phyloP scores from a whole-genome alignment of 2,113 vertebrate species.

The Macaca mulatta region DNA sequence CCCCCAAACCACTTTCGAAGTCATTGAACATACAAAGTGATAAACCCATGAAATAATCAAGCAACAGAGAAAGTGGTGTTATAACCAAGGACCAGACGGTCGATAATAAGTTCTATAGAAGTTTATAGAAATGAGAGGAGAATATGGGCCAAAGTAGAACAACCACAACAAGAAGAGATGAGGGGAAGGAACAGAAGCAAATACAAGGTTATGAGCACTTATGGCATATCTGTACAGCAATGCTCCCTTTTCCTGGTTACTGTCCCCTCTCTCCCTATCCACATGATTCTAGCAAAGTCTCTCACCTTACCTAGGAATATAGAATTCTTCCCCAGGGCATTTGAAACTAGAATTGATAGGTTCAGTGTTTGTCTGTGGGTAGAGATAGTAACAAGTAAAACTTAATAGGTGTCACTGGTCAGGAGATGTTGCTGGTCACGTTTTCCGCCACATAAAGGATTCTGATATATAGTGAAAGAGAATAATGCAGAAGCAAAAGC shows the following conservation, averaged over 20 bases:
- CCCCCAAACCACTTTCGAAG: not conserved
- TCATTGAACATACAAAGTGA: not conserved
- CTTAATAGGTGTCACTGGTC: not conserved
- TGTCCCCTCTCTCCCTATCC: not conserved
- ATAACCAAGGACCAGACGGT: not conserved
- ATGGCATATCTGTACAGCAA: not conserved
- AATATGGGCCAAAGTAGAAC: not conserved
- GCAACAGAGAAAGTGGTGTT: not conserved
- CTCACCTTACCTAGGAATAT: not conserved
- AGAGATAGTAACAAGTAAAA: conserved; percentile 1
- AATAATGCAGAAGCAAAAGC: not conserved
- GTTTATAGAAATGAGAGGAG: conserved; percentile 13
- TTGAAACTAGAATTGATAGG: conserved; percentile 19
- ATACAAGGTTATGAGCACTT: not conserved
- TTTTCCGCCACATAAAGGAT: not conserved
- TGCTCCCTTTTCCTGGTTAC: not conserved
- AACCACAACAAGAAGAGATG: not conserved
- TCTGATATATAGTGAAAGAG: not conserved
- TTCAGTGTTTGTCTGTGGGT: not conserved
- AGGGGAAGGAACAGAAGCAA: not conserved
- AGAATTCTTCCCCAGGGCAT: not conserved
- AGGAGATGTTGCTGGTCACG: not conserved
- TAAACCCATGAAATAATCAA: not conserved
- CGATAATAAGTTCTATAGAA: not conserved
- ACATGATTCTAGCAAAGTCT: not conserved